Percentiles rank a stretch among this genome's conserved stretches.
These are phyloP conservation scores for Drosophila putrida DNA, from an alignment of 2,888 invertebrate species.

Conservation along the genomic window DNA sequence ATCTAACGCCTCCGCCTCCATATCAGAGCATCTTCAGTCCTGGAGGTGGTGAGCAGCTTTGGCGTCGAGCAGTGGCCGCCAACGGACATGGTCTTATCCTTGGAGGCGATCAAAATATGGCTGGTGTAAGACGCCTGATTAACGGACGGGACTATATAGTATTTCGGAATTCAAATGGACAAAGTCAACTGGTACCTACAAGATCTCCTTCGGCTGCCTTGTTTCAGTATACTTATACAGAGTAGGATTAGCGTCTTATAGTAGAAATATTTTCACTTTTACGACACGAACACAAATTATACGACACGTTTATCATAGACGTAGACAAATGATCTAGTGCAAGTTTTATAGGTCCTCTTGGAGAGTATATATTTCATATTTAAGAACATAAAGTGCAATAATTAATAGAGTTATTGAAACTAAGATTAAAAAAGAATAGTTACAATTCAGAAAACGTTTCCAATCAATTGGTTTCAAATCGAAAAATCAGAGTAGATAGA, in stretches of 20 bases:
- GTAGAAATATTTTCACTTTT: neutral
- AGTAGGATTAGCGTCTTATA: constrained; percentile 54
- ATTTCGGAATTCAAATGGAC: constrained; percentile 87
- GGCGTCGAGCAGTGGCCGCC: constrained; percentile 52
- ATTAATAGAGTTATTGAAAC: constrained; percentile 8
- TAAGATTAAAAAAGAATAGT: neutral
- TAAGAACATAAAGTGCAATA: neutral
- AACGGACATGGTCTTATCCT: constrained; percentile 61
- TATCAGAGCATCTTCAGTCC: constrained; percentile 86
- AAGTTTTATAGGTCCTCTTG: constrained; percentile 17
- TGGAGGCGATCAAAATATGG: constrained; percentile 45
- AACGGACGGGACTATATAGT: constrained; percentile 93
- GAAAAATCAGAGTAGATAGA: neutral
- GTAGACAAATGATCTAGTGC: constrained; percentile 54
- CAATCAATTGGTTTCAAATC: neutral
- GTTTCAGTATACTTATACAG: constrained; percentile 88
- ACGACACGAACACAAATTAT: constrained; percentile 7
- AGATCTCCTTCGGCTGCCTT: constrained; percentile 92
- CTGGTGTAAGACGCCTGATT: constrained; percentile 87
- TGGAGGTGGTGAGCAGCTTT: constrained; percentile 48
- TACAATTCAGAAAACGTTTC: neutral
- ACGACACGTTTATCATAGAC: constrained; percentile 24
- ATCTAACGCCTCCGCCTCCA: constrained; percentile 88
- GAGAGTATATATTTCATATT: neutral
- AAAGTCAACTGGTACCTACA: constrained; percentile 90